phyloP scores from a whole-genome alignment of 2,888 invertebrate genomes.

The Acanthosepion esculentum region DNA sequence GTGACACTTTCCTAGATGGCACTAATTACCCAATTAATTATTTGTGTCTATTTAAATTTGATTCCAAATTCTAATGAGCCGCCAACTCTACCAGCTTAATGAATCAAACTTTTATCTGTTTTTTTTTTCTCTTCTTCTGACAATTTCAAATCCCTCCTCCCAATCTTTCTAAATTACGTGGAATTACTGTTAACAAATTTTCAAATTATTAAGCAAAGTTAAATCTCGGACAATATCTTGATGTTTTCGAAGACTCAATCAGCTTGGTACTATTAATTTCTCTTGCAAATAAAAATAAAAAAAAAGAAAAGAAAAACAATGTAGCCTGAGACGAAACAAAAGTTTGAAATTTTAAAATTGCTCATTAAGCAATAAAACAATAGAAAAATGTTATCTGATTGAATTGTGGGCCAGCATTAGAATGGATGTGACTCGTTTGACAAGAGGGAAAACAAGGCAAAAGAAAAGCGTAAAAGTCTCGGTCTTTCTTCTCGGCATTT shows the following conservation, averaged over 20 bases:
- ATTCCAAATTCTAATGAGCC: constrained; percentile 33
- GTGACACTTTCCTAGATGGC: neutral
- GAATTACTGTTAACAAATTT: constrained; percentile 20
- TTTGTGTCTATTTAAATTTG: constrained; percentile 33
- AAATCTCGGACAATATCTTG: neutral
- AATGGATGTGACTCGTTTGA: neutral
- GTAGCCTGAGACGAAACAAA: constrained; percentile 33
- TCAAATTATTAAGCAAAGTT: neutral
- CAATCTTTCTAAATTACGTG: neutral
- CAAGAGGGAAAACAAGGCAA: neutral
- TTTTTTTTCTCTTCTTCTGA: neutral
- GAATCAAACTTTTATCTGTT: neutral
- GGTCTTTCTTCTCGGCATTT: neutral
- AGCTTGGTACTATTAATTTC: constrained; percentile 10
- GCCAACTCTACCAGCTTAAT: neutral
- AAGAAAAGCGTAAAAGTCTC: neutral
- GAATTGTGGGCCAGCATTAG: neutral
- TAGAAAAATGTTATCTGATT: constrained; percentile 33
- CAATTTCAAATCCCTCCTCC: constrained; percentile 18
- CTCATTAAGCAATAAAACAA: constrained; percentile 33
- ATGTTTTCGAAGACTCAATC: constrained; percentile 22
- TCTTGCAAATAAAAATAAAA: neutral
- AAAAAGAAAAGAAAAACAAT: neutral
- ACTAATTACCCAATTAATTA: constrained; percentile 33
- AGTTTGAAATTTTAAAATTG: constrained; percentile 33